Evolutionary conservation across 2,888 invertebrate genomes (phyloP), one percentile per base, ranked within the genome.

Genomic region (Synergus umbraculus): DNA sequence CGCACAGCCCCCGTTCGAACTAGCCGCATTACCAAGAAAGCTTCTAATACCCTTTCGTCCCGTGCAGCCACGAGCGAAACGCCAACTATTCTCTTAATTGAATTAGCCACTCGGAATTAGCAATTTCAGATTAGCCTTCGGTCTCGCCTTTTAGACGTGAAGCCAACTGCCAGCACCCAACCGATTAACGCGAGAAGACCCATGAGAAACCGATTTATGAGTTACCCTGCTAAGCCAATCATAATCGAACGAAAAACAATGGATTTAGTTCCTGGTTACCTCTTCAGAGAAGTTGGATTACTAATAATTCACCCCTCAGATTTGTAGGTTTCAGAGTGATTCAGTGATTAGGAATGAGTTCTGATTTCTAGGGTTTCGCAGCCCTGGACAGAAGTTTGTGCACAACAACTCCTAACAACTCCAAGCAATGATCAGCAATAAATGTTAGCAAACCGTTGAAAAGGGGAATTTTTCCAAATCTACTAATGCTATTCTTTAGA

Each of bases 31-130:
- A 77, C 79, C 84, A 82, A 85, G 85, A 83, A 83, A 83, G 76
- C 83, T 78, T 82, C 83, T 86, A 86, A 87, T 86, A 85, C 83
- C 83, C 83, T 83, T 84, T 83, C 84, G 78, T 69, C 76, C 81
- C 79, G 69, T 76, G 63, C 78, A 79, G 73, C 84, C 69, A 80
- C 80, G 77, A 80, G 77, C 80, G 77, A 77, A 78, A 76, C 77
- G 73, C 79, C 79, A 83, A 84, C 88, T 87, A 87, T 90, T 90
- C 90, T 89, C 89, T 89, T 90, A 91, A 91, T 91, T 91, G 89
- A 91, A 91, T 91, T 89, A 90, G 90, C 88, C 88, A 85, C 86
- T 88, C 88, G 89, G 89, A 90, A 91, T 91, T 91, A 89, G 89
- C 89, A 89, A 90, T 91, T 90, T 90, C 87, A 86, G 89, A 90